These are phyloP conservation scores for Atta cephalotes DNA, from an alignment of 1,140 invertebrate species.

Conservation along the genomic window DNA sequence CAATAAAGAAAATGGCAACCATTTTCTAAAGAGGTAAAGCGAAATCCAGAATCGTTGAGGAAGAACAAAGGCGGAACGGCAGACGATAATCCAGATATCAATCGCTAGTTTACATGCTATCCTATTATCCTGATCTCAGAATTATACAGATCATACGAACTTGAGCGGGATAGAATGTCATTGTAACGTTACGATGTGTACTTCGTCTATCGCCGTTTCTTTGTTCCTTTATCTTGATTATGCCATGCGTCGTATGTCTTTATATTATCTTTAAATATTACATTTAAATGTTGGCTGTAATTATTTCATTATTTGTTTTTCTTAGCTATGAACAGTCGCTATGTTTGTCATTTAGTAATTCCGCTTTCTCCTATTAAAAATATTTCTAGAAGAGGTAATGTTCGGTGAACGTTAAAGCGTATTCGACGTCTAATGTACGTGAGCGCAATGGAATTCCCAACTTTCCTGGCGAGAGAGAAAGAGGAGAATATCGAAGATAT, in stretches of 20 bases:
- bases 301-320: neutral
- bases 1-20: neutral
- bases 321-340: neutral
- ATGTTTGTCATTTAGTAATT: neutral
- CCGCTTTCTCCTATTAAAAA: neutral
- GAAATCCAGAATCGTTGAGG: neutral
- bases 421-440: slow-evolving; percentile 16
- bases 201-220: neutral
- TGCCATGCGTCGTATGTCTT: too few species aligned
- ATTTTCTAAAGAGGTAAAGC: neutral
- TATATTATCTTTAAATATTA: too few species aligned
- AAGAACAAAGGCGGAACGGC: neutral
- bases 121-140: slow-evolving; percentile 44
- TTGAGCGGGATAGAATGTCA: slow-evolving; percentile 16
- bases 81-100: slow-evolving; percentile 61
- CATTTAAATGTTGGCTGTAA: neutral
- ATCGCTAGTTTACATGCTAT: slow-evolving; percentile 63
- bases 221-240: neutral
- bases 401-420: neutral
- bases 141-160: slow-evolving; percentile 65
- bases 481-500: slow-evolving; percentile 56
- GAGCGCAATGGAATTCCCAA: slow-evolving; percentile 59
- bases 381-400: neutral
- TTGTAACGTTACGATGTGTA: slow-evolving; percentile 22
- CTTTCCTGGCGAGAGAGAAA: slow-evolving; percentile 21